A percentile compares a stretch with the other conserved stretches of the same genome.
phyloP scores from a whole-genome alignment of 2,113 vertebrate species.

The Irena cyanogastra region DNA sequence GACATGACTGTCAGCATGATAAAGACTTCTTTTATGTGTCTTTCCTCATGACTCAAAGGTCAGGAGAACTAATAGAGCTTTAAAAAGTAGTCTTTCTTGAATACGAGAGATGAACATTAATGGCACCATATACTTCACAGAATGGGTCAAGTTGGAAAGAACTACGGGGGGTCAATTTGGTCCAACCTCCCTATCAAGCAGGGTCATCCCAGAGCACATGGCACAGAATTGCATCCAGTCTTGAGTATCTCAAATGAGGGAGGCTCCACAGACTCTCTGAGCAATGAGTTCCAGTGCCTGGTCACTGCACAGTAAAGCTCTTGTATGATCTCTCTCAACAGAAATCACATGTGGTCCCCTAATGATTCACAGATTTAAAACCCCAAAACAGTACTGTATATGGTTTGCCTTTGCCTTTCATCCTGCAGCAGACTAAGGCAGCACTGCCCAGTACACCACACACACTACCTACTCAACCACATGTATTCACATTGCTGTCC shows the following conservation, averaged over 20 bases:
- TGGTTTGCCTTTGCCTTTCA: neutral
- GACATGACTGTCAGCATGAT: neutral
- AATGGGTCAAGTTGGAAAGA: neutral
- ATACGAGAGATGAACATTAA: neutral
- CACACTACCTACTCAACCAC: neutral
- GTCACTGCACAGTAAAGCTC: neutral
- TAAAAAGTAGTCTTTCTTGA: neutral
- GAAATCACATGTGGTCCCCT: neutral
- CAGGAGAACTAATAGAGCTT: neutral
- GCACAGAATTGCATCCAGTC: neutral
- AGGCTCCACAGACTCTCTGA: neutral
- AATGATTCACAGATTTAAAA: neutral
- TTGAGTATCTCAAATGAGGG: neutral
- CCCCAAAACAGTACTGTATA: neutral
- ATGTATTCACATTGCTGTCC: neutral
- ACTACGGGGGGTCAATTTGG: neutral
- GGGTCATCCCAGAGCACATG: neutral
- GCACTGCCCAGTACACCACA: neutral
- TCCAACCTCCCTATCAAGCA: neutral
- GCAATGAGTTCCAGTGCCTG: rapidly evolving
- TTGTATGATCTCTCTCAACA: neutral
- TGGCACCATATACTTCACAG: neutral
- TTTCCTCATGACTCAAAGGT: neutral
- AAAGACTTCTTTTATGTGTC: neutral
- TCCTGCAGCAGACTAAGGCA: neutral